Evolutionary conservation across 2,888 invertebrate genomes (phyloP).

Genomic region (Habrosyne pyritoides): DNA sequence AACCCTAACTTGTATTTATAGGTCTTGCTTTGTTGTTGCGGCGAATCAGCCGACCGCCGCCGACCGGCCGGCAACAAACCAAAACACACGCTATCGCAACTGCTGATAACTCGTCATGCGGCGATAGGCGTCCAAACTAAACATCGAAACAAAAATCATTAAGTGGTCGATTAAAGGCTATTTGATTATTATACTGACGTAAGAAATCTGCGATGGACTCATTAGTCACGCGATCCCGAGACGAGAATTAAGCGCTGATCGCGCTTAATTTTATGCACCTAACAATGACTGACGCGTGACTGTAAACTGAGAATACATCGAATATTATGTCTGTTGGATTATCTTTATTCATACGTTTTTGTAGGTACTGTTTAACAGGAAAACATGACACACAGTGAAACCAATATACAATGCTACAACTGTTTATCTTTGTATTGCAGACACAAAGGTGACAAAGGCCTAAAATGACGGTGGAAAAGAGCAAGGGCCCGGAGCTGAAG

Average conservation of each 20-base stretch:
- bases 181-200: slow-evolving; percentile 4
- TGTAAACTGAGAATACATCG: not conserved
- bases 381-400: slow-evolving; percentile 2
- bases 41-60: slow-evolving; percentile 16
- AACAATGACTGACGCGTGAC: not conserved
- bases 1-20: slow-evolving; percentile 27
- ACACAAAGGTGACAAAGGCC: slow-evolving; percentile 75
- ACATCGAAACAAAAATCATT: slow-evolving; percentile 18
- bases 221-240: slow-evolving; percentile 5
- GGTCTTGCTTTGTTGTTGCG: slow-evolving; percentile 38
- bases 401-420: not conserved
- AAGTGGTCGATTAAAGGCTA: slow-evolving; percentile 16
- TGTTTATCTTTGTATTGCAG: slow-evolving; percentile 45
- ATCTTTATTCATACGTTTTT: not conserved
- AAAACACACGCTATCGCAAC: slow-evolving; percentile 35
- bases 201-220: not conserved
- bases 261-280: too few species aligned
- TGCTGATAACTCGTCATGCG: slow-evolving; percentile 33
- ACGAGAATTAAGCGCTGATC: not conserved
- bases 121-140: slow-evolving; percentile 20
- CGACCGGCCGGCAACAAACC: slow-evolving; percentile 37
- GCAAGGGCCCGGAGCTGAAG: slow-evolving; percentile 65
- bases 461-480: slow-evolving; percentile 79
- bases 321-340: not conserved
- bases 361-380: not conserved